A percentile compares a stretch with the other conserved stretches of the same genome.
These are phyloP conservation scores for Ceratosolen solmsi DNA, from an alignment of 1,140 invertebrate species.

Conservation along the genomic window DNA sequence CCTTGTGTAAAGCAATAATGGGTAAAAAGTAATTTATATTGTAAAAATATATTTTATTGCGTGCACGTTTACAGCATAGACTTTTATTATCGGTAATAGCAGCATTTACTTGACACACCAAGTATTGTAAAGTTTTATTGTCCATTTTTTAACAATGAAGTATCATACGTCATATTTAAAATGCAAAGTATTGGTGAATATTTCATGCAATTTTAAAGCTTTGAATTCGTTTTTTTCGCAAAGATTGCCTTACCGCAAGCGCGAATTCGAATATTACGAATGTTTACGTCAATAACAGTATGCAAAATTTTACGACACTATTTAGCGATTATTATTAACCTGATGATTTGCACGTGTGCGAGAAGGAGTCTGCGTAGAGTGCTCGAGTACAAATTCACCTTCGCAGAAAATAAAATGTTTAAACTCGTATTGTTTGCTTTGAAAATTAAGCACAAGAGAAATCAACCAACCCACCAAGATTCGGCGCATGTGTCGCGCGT, in stretches of 20 bases:
- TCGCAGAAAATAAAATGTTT: too few species aligned
- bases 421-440: slow-evolving; percentile 12
- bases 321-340: background rate
- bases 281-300: background rate
- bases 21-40: background rate
- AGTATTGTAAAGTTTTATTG: background rate
- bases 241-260: background rate
- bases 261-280: background rate
- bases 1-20: background rate
- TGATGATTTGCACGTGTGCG: background rate
- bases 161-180: background rate
- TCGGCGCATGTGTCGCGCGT: background rate
- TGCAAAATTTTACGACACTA: background rate
- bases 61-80: background rate
- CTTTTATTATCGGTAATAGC: background rate
- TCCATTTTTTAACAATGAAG: background rate
- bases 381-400: background rate
- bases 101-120: background rate
- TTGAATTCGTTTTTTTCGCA: background rate
- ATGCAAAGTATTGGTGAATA: background rate
- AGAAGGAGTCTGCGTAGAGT: background rate
- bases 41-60: background rate
- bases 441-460: slow-evolving; percentile 16
- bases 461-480: slow-evolving; percentile 3
- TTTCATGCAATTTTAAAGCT: background rate